Evolutionary conservation across 2,113 vertebrate genomes (phyloP).

Genomic region (Pygathrix nemaeus): DNA sequence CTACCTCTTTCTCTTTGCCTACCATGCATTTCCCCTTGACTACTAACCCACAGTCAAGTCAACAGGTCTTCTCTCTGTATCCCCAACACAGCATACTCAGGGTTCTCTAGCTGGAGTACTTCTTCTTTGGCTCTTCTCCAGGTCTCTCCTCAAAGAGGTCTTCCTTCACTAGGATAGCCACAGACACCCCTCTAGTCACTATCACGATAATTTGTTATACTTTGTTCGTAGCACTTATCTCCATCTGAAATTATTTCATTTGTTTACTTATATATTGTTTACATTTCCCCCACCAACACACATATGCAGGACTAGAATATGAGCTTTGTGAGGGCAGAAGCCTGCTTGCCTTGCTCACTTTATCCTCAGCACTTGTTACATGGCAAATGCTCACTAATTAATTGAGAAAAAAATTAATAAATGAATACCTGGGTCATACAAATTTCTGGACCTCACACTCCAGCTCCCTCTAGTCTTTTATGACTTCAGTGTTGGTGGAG

Average conservation of each 20-base stretch:
- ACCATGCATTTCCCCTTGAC: background rate
- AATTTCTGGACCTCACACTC: background rate
- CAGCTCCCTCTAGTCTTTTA: background rate
- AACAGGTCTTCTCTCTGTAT: background rate
- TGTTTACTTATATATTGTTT: background rate
- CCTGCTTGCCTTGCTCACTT: background rate
- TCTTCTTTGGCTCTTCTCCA: background rate
- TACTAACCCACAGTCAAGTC: no score
- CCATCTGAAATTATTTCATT: slow-evolving; percentile 4
- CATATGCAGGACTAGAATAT: background rate
- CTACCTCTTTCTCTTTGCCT: background rate
- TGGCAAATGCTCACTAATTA: background rate
- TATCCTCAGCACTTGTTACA: background rate
- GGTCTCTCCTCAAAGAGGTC: background rate
- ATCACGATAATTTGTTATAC: background rate
- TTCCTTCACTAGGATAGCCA: background rate
- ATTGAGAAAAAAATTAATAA: background rate
- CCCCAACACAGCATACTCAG: background rate
- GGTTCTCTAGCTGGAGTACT: background rate
- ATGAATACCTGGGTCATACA: background rate
- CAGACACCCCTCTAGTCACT: background rate
- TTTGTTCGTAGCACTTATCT: background rate
- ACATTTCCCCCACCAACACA: background rate
- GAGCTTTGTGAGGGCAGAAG: background rate
- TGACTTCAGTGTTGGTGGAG: background rate